These are phyloP conservation scores for Scaptomyza cyrtandrae DNA, from an alignment of 2,888 invertebrate species.

Conservation along the genomic window DNA sequence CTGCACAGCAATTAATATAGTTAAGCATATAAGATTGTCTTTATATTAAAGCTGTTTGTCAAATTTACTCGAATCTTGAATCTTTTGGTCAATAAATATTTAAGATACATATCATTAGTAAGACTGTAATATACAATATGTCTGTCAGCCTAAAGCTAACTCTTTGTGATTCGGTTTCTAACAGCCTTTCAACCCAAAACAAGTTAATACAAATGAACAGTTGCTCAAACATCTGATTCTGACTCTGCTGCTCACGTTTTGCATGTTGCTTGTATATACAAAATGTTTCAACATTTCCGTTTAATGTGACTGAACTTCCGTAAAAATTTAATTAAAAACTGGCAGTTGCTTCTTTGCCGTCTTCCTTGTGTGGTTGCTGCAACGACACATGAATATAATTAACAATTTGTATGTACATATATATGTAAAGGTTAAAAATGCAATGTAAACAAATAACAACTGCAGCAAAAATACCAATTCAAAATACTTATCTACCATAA, in stretches of 20 bases:
- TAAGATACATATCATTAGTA: neutral
- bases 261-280: conserved; percentile 43
- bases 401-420: conserved; percentile 36
- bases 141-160: neutral
- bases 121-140: too few species aligned
- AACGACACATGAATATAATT: conserved; percentile 45
- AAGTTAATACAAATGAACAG: neutral
- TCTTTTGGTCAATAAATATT: too few species aligned
- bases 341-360: conserved; percentile 52
- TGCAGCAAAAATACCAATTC: conserved; percentile 10
- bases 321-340: conserved; percentile 81
- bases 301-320: conserved; percentile 74
- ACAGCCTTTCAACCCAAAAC: conserved; percentile 1
- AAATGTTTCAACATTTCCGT: conserved; percentile 77
- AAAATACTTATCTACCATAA: conserved; percentile 35
- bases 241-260: conserved; percentile 16
- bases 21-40: too few species aligned
- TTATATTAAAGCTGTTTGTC: too few species aligned
- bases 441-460: conserved; percentile 19
- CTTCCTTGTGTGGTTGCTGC: conserved; percentile 26
- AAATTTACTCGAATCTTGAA: too few species aligned
- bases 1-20: neutral
- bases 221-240: neutral
- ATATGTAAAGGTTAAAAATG: conserved; percentile 3
- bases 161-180: neutral